phyloP scores from a whole-genome alignment of 2,113 vertebrate species.

The Abramis brama region DNA sequence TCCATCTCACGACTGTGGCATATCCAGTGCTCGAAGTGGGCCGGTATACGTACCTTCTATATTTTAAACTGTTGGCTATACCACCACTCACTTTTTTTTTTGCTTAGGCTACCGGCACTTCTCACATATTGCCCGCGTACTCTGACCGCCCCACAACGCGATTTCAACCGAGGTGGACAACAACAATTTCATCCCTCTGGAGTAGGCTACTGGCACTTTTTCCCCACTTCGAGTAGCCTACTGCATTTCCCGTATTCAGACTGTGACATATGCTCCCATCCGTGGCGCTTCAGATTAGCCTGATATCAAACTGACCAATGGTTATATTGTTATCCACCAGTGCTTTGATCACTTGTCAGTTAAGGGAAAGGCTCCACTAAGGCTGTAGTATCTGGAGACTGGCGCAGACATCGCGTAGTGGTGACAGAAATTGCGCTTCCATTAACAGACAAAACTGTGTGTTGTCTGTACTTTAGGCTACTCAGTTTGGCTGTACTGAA shows the following conservation, averaged over 20 bases:
- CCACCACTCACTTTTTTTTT: too few species aligned
- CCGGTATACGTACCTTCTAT: too few species aligned
- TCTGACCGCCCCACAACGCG: too few species aligned
- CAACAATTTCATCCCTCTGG: too few species aligned
- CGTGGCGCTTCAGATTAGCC: not conserved
- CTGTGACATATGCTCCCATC: not conserved
- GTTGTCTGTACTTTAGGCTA: not conserved
- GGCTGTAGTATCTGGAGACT: slow-evolving; percentile 23
- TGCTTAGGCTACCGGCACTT: too few species aligned
- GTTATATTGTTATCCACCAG: slow-evolving; percentile 47
- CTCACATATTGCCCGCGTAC: too few species aligned
- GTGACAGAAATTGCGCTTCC: slow-evolving; percentile 4
- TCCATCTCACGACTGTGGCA: not conserved
- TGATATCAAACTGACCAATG: slow-evolving; percentile 18
- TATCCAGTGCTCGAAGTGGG: not conserved
- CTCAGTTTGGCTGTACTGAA: not conserved
- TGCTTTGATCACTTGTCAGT: slow-evolving; percentile 45
- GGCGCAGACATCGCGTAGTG: slow-evolving; percentile 2
- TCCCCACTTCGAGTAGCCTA: too few species aligned
- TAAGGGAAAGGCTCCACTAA: slow-evolving; percentile 36
- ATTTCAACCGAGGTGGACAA: too few species aligned
- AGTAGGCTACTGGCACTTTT: too few species aligned
- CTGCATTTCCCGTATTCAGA: not conserved
- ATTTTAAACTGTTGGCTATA: too few species aligned
- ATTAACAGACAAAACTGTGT: not conserved